Conservation (phyloP, 2,797 vertebrate genomes). For the Nannoperca australis region DNA sequence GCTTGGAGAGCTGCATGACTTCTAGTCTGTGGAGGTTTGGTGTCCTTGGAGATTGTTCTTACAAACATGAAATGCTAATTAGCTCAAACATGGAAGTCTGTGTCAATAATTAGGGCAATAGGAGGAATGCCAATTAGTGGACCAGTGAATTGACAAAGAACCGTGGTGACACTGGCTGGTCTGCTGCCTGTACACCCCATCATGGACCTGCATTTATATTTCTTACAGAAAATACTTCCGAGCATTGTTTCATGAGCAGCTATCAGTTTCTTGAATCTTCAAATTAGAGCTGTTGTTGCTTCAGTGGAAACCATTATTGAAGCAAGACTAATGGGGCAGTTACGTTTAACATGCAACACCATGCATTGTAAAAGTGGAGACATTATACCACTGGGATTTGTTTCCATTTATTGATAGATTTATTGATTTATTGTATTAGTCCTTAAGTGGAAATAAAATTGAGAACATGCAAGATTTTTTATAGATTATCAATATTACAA, state of each 20-base stretch:
- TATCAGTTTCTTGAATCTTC: not conserved
- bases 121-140: constrained; percentile 63
- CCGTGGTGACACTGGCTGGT: constrained; percentile 17
- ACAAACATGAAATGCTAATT: constrained; percentile 67
- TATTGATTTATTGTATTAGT: not conserved
- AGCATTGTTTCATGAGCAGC: not conserved
- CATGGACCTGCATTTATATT: not conserved
- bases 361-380: not conserved
- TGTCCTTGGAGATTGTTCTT: constrained; percentile 44
- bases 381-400: not conserved
- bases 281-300: not conserved
- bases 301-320: not conserved
- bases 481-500: not conserved
- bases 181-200: not conserved
- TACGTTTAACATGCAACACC: not conserved
- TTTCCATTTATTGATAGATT: not conserved
- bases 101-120: constrained; percentile 60
- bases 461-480: not conserved
- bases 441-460: not conserved
- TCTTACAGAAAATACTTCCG: not conserved
- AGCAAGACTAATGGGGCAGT: not conserved
- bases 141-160: constrained; percentile 42
- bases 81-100: constrained; percentile 51
- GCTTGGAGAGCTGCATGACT: constrained; percentile 43
- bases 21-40: constrained; percentile 53